phyloP scores from a whole-genome alignment of 2,888 invertebrate species.

The Parapristionchus giblindavisi region DNA sequence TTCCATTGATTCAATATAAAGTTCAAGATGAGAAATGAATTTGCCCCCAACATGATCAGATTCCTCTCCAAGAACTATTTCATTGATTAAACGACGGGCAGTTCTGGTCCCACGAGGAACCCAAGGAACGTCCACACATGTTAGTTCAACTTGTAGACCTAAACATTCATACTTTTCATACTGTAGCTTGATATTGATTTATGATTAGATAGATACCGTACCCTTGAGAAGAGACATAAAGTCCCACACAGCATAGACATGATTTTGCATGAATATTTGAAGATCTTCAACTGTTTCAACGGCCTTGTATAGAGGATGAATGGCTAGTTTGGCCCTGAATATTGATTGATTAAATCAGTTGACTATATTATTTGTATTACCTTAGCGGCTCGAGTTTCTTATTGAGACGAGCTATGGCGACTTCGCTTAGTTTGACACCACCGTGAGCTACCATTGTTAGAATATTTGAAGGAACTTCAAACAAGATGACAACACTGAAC shows the following conservation, averaged over 20 bases:
- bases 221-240: conserved; percentile 46
- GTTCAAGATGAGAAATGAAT: conserved; percentile 43
- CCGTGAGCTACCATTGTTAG: not conserved
- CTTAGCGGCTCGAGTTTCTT: conserved; percentile 29
- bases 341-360: not conserved
- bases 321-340: conserved; percentile 35
- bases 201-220: not conserved
- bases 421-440: not conserved
- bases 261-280: conserved; percentile 43
- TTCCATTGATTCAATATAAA: conserved; percentile 42
- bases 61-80: conserved; percentile 42
- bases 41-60: conserved; percentile 38
- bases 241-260: conserved; percentile 46
- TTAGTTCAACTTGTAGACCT: conserved; percentile 39
- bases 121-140: conserved; percentile 42
- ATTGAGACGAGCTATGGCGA: conserved; percentile 5
- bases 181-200: not conserved
- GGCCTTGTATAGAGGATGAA: conserved; percentile 44
- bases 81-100: conserved; percentile 42
- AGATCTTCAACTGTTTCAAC: conserved; percentile 42
- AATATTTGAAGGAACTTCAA: not conserved
- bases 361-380: not conserved
- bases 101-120: conserved; percentile 33
- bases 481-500: not conserved
- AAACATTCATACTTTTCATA: too few relatives aligned